These are phyloP conservation scores for Drosophila carrolli DNA, from an alignment of 1,140 invertebrate genomes.

Conservation along the genomic window DNA sequence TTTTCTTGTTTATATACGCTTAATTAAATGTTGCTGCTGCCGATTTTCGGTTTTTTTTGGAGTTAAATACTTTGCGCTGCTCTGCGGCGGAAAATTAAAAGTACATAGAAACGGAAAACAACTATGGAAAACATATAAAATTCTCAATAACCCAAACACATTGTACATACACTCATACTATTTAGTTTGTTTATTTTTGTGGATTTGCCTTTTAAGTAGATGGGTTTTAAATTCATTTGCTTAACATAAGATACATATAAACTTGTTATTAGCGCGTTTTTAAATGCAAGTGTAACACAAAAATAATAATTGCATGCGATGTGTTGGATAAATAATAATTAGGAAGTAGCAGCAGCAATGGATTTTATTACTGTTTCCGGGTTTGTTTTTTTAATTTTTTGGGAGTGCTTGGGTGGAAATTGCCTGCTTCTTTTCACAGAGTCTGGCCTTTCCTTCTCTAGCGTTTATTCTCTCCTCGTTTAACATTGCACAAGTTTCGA, in stretches of 20 bases:
- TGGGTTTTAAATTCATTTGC: conserved; percentile 58
- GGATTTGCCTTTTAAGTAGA: conserved; percentile 34
- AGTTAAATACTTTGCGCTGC: conserved; percentile 66
- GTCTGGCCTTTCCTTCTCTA: conserved; percentile 26
- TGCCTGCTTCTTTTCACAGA: conserved; percentile 21
- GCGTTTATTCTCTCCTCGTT: conserved; percentile 18
- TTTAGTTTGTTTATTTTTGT: conserved; percentile 23
- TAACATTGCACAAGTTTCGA: conserved; percentile 76
- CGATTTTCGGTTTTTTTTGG: conserved; percentile 42
- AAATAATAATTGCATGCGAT: conserved; percentile 72
- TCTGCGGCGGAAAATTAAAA: conserved; percentile 20
- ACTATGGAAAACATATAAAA: conserved; percentile 31
- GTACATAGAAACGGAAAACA: conserved; percentile 29
- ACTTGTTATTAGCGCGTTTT: conserved; percentile 59
- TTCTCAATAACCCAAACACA: conserved; percentile 21
- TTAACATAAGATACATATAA: conserved; percentile 72
- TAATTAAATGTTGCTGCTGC: conserved; percentile 83
- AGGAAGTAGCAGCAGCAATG: conserved; percentile 71
- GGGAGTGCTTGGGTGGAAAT: conserved; percentile 31
- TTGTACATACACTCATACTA: conserved; percentile 29
- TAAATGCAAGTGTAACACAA: conserved; percentile 78
- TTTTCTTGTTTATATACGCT: conserved; percentile 72
- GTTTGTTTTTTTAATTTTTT: conserved; percentile 8
- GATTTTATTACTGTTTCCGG: conserved; percentile 26
- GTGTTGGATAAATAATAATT: conserved; percentile 50